Base-by-base conservation (phyloP, 2,113 vertebrate species). In the Dipodomys merriami region DNA sequence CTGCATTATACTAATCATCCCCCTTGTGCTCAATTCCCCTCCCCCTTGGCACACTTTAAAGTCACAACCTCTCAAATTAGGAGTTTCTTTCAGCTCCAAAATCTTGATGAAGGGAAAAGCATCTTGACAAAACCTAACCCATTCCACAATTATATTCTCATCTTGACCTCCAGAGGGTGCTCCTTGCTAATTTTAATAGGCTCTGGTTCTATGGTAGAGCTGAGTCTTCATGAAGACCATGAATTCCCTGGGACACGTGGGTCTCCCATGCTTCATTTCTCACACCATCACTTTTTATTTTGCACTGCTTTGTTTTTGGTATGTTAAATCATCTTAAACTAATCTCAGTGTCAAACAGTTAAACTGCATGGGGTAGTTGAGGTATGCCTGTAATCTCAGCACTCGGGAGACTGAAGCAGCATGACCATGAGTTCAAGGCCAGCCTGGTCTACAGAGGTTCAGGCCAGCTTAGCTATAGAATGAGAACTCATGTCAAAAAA, bases 81-180 rank as follows among this genome's bases (percentile, higher is more conserved):
- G 18, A 68, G 19, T 82, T 91, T 72, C 53, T 60, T 67, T 62
- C 27, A 23, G 3, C 46, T 83, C 22, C 53, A 25, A 71, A 71
- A 13, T n/a, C 60, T 39, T 64, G 53, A 0, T 6, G 27, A 68
- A 20, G 76, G 5, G 3, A 67, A 23, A 77, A 22, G 30, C 19
- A 29, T 33, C 7, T 57, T 8, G 71, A 77, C 35, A 33, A 83
- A 49, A 35, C 46, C 25, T 9, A 30, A 33, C 49, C 73, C 60
- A 8, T 16, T 78, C 82, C 68, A 69, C 71, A 71, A 77, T 64
- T 29, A 57, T 0, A 64, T 1, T n/a, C 67, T 91, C 33, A 44
- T 0, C 5, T 65, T 91, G 79, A 86, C 96, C 97, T 94, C 96
- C 96, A 96, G 97, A 95, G 97, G 97, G 97, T 88, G 60, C 25